A percentile compares a stretch with the other conserved stretches of the same genome.
These are phyloP conservation scores for Potamarius usumacintae DNA, from an alignment of 2,113 vertebrate species.

Conservation along the genomic window DNA sequence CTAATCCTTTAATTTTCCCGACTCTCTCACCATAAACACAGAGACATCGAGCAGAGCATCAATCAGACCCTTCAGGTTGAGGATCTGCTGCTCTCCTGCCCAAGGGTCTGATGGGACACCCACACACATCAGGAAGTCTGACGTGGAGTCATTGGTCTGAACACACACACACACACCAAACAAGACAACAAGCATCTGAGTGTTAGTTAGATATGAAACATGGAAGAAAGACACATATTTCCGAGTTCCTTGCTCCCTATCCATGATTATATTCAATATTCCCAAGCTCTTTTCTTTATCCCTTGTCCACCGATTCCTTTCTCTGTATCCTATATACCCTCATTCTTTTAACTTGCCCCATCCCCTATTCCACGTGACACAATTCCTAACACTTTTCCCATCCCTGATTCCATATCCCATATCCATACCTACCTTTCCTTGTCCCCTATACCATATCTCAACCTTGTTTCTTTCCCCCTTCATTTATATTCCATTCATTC, in stretches of 20 bases:
- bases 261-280: background rate
- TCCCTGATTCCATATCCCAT: background rate
- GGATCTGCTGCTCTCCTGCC: constrained; percentile 56
- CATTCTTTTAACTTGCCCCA: background rate
- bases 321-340: background rate
- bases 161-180: background rate
- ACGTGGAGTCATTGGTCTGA: constrained; percentile 53
- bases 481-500: background rate
- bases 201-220: background rate
- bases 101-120: constrained; percentile 58
- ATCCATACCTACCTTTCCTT: background rate
- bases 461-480: too few species aligned
- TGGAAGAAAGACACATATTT: background rate
- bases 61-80: constrained; percentile 62
- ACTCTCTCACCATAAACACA: constrained; percentile 68
- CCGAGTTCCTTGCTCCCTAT: background rate
- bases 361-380: background rate
- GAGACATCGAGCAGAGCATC: constrained; percentile 68
- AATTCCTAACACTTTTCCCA: background rate
- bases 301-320: background rate
- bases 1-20: background rate
- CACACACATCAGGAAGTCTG: constrained; percentile 68
- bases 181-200: background rate
- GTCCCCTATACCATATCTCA: background rate
- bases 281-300: background rate